Conservation (phyloP, 2,797 vertebrate genomes). For the Coccyzus lansbergi region DNA sequence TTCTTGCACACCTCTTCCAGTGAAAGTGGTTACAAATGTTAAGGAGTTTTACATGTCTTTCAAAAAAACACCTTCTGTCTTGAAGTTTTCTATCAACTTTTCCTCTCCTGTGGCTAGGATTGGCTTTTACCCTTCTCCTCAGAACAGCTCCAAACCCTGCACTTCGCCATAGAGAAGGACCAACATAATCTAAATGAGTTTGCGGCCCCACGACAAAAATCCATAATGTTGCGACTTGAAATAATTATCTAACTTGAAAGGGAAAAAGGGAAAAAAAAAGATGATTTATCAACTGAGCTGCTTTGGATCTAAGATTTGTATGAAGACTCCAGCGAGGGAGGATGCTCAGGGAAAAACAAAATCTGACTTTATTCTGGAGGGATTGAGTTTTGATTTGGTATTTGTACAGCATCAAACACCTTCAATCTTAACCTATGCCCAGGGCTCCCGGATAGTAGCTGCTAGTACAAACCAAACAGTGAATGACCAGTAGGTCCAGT, state of each 20-base stretch:
- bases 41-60: not conserved
- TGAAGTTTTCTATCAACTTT: not conserved
- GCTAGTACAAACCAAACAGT: not conserved
- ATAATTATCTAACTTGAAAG: not conserved
- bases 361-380: not conserved
- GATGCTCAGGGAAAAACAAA: not conserved
- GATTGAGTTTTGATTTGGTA: not conserved
- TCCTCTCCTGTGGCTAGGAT: not conserved
- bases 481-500: not conserved
- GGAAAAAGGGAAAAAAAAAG: not conserved
- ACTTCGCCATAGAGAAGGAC: not conserved
- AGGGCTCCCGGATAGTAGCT: not conserved
- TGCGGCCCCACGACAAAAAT: not conserved
- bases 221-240: not conserved
- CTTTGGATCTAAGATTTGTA: not conserved
- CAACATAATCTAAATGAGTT: not conserved
- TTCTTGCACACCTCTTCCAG: conserved; percentile 13
- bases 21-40: not conserved
- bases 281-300: not conserved
- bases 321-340: not conserved
- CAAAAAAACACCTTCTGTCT: not conserved
- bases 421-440: not conserved
- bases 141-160: not conserved
- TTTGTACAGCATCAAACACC: not conserved
- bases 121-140: not conserved